Conservation (phyloP, 2,888 invertebrate genomes). For the Sminthurides aquaticus region DNA sequence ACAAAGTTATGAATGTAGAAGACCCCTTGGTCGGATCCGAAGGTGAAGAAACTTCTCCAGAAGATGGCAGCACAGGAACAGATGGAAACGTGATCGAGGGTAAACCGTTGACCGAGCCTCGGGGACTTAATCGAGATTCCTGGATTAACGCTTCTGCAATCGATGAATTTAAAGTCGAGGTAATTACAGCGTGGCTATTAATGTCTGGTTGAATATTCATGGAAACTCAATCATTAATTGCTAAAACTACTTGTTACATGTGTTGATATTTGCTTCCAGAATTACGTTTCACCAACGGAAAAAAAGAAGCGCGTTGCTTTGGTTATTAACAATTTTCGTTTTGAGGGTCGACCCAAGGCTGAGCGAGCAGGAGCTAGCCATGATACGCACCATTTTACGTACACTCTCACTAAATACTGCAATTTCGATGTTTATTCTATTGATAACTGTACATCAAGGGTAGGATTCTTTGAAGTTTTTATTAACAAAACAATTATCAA, state of each 20-base stretch:
- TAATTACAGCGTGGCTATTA: neutral
- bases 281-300: neutral
- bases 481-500: neutral
- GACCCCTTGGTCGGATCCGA: neutral
- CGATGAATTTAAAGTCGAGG: too few species aligned
- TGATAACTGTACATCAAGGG: neutral
- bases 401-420: neutral
- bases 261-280: too few species aligned
- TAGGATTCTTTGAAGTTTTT: neutral
- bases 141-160: too few species aligned
- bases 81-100: neutral
- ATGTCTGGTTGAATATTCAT: too few species aligned
- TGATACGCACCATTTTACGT: constrained; percentile 1
- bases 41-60: neutral
- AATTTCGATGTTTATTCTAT: constrained; percentile 9
- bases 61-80: neutral
- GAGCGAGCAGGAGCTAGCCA: constrained; percentile 4
- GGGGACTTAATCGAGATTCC: neutral
- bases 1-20: neutral
- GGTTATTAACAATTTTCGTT: constrained; percentile 10
- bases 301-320: constrained; percentile 14
- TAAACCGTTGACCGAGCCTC: neutral
- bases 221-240: too few species aligned
- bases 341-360: neutral
- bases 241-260: too few species aligned